Evolutionary conservation across 2,113 vertebrate genomes (phyloP).

Genomic region (Oncorhynchus gorbuscha): DNA sequence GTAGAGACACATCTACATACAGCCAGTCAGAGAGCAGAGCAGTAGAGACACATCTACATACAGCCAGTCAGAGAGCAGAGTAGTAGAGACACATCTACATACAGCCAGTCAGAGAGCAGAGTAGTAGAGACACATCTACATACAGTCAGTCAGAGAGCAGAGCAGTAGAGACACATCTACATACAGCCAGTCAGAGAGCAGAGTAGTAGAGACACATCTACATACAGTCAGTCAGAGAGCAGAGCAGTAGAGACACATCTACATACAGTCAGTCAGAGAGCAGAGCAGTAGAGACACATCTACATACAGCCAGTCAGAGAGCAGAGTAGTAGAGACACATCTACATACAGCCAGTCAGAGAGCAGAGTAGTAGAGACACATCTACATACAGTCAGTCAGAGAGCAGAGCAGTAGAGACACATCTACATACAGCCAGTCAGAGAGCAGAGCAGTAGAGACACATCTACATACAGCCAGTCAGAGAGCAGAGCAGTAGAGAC

Average conservation of each 20-base stretch:
- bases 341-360: too few species aligned
- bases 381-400: slow-evolving; percentile 1
- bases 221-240: slow-evolving; percentile 10
- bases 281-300: slow-evolving; percentile 1
- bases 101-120: too few species aligned
- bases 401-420: slow-evolving; percentile 4
- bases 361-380: slow-evolving; percentile 1
- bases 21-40: too few species aligned
- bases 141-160: too few species aligned
- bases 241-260: not conserved
- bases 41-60: slow-evolving; percentile 13
- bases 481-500: too few species aligned
- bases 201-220: slow-evolving; percentile 10
- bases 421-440: slow-evolving; percentile 13
- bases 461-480: too few species aligned
- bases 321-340: slow-evolving; percentile 10
- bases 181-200: slow-evolving; percentile 6
- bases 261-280: too few species aligned
- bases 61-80: slow-evolving; percentile 12
- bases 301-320: slow-evolving; percentile 16
- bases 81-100: slow-evolving; percentile 4
- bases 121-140: too few species aligned
- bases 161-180: slow-evolving; percentile 11
- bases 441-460: not conserved
- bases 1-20: too few species aligned